Conservation (phyloP, 2,888 invertebrate genomes). For the Lycia hirtaria region DNA sequence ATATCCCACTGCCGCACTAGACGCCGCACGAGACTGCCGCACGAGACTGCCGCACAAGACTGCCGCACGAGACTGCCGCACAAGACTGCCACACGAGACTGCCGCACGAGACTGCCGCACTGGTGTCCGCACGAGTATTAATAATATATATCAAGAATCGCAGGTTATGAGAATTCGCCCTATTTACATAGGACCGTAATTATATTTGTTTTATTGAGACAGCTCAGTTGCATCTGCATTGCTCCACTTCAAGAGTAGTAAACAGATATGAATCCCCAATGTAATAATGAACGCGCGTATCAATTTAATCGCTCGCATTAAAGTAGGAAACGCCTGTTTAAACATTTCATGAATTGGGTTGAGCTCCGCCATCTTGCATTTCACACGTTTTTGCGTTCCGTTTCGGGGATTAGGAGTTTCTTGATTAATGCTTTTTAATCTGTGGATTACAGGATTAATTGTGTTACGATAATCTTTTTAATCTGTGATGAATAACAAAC, state of each 20-base stretch:
- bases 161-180: too few relatives aligned
- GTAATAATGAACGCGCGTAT: neutral
- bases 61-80: too few relatives aligned
- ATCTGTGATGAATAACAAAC: neutral
- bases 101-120: too few relatives aligned
- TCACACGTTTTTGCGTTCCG: constrained; percentile 17
- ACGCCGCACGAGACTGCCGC: too few relatives aligned
- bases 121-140: too few relatives aligned
- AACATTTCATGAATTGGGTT: constrained; percentile 25
- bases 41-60: too few relatives aligned
- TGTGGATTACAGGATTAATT: neutral
- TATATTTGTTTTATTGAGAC: neutral
- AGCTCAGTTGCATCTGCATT: neutral
- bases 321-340: constrained; percentile 19
- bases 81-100: too few relatives aligned
- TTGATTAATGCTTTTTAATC: constrained; percentile 6
- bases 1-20: too few relatives aligned
- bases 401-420: neutral
- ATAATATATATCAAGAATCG: too few relatives aligned
- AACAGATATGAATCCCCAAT: constrained; percentile 2
- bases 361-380: constrained; percentile 20
- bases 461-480: neutral
- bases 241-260: neutral
- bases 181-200: too few relatives aligned
- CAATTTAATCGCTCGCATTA: constrained; percentile 5